Conservation (phyloP, 2,797 vertebrate species). For the Rhinoraja longicauda region DNA sequence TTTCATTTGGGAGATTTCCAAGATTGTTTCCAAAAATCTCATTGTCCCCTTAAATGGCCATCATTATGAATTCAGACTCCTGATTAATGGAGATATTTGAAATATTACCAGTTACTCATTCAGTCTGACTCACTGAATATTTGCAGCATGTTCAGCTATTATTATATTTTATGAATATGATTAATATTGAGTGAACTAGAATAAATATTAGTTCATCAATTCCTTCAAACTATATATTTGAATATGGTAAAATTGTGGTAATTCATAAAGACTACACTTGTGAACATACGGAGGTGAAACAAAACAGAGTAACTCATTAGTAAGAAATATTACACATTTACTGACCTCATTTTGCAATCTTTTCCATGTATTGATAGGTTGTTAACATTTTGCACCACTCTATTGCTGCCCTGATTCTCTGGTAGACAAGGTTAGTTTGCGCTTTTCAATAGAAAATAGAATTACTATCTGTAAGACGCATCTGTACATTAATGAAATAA, state of each 20-base stretch:
- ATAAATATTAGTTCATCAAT: slow-evolving; percentile 5
- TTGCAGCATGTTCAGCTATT: no score
- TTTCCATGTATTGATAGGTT: slow-evolving; percentile 60
- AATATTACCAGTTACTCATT: no score
- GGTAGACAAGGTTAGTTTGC: slow-evolving; percentile 43
- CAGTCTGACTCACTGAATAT: no score
- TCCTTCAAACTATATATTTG: background rate
- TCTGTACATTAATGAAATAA: slow-evolving; percentile 47
- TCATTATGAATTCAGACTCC: no score
- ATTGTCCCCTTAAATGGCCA: no score
- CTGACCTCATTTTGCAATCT: slow-evolving; percentile 59
- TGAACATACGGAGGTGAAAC: slow-evolving; percentile 44
- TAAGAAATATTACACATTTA: slow-evolving; percentile 64
- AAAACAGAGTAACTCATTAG: slow-evolving; percentile 57
- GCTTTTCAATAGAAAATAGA: slow-evolving; percentile 43
- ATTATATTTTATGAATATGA: background rate
- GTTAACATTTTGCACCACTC: slow-evolving; percentile 53
- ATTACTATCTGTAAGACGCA: slow-evolving; percentile 53
- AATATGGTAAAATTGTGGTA: slow-evolving; percentile 55
- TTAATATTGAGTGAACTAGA: background rate
- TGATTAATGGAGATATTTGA: no score
- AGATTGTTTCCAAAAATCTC: no score
- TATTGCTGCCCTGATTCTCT: background rate
- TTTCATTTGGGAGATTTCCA: no score
- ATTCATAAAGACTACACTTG: slow-evolving; percentile 64